phyloP scores from a whole-genome alignment of 2,888 invertebrate species.

The Drosophila paranaensis region DNA sequence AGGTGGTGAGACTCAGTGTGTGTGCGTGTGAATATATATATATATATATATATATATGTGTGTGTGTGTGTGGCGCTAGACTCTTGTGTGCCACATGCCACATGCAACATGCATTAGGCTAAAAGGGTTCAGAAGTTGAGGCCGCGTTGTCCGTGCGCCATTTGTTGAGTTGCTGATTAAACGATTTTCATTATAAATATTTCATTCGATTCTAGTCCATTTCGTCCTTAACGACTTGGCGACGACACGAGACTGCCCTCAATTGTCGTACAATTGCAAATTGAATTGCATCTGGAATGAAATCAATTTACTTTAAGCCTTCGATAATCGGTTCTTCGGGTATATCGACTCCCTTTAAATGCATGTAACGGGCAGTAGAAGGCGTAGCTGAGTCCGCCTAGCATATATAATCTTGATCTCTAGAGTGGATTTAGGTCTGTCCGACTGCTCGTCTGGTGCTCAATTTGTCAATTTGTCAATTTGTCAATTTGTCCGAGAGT shows the following conservation, averaged over 20 bases:
- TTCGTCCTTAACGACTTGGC: slow-evolving; percentile 21
- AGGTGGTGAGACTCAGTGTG: not conserved
- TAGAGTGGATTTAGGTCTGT: no score
- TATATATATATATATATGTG: not conserved
- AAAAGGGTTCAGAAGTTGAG: slow-evolving; percentile 21
- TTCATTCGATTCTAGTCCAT: slow-evolving; percentile 20
- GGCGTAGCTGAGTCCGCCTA: not conserved
- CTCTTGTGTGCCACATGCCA: slow-evolving; percentile 11
- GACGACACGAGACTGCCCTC: slow-evolving; percentile 10
- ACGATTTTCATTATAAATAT: slow-evolving; percentile 32
- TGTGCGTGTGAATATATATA: not conserved
- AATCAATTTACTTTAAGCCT: not conserved
- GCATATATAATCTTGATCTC: no score
- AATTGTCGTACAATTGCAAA: slow-evolving; percentile 39
- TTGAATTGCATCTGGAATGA: slow-evolving; percentile 26
- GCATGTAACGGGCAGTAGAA: no score
- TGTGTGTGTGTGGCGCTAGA: slow-evolving; percentile 9
- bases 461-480: no score
- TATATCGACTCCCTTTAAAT: not conserved
- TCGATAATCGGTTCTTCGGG: not conserved
- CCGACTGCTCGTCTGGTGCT: no score
- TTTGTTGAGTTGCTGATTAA: slow-evolving; percentile 14
- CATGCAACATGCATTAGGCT: slow-evolving; percentile 37
- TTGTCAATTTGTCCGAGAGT: no score
- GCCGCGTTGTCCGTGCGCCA: not conserved